Conservation (phyloP, 2,797 vertebrate genomes). For the Mormyrops boulengeri region DNA sequence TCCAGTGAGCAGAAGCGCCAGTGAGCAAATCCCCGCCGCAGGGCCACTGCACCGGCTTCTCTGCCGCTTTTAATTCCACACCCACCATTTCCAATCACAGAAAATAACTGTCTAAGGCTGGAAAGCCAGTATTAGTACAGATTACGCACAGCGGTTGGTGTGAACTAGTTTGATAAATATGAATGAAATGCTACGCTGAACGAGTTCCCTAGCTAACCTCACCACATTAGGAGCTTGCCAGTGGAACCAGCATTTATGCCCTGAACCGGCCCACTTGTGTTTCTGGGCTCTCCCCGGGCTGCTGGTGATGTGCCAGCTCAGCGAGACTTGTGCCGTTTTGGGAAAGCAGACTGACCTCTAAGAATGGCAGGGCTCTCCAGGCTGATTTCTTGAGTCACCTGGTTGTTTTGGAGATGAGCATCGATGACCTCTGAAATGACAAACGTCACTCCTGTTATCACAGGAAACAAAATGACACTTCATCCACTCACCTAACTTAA, state of each 20-base stretch:
- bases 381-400: constrained; percentile 59
- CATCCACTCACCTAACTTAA: not conserved
- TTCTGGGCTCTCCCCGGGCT: not conserved
- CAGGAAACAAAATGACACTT: not conserved
- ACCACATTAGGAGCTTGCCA: not conserved
- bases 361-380: constrained; percentile 60
- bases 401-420: constrained; percentile 69
- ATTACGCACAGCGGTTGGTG: not conserved
- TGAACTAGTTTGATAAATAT: not conserved
- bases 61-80: not conserved
- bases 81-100: not conserved
- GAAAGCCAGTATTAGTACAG: not conserved
- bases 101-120: not conserved
- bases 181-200: not conserved
- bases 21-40: not conserved
- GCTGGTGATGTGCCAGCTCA: not conserved
- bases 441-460: not conserved
- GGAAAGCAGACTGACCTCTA: constrained; percentile 48
- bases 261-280: not conserved
- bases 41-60: not conserved
- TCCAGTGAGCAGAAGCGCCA: not conserved
- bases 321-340: not conserved
- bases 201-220: not conserved
- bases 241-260: not conserved
- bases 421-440: constrained; percentile 57